Percentiles rank a stretch among this genome's conserved stretches.
phyloP scores from a whole-genome alignment of 2,888 invertebrate species.

The Sicus ferrugineus region DNA sequence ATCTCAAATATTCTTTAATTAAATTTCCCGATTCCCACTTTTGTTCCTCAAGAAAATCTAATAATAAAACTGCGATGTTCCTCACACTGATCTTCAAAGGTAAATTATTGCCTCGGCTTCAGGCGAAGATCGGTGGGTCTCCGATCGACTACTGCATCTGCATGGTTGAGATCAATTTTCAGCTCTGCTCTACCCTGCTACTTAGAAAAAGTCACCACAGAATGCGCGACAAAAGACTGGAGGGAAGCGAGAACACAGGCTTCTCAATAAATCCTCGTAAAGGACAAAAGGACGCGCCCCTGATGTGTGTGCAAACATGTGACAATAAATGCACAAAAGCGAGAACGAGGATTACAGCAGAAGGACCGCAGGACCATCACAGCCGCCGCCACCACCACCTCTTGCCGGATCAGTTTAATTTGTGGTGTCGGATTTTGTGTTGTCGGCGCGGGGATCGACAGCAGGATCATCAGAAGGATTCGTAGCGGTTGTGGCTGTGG shows the following conservation, averaged over 20 bases:
- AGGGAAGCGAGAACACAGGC: background rate
- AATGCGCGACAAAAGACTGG: background rate
- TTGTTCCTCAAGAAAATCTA: background rate
- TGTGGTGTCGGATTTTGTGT: conserved; percentile 28
- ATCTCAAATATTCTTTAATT: too few species aligned
- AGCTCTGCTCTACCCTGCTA: too few species aligned
- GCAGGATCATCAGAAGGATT: background rate
- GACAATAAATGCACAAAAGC: conserved; percentile 33
- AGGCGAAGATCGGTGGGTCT: too few species aligned
- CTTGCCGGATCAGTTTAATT: conserved; percentile 23
- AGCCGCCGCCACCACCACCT: background rate
- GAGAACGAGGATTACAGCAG: conserved; percentile 31
- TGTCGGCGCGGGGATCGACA: conserved; percentile 23
- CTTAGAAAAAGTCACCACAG: too few species aligned
- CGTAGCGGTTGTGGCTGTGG: background rate
- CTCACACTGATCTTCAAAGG: too few species aligned
- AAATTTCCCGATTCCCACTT: background rate
- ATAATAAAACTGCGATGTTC: background rate
- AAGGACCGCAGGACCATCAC: too few species aligned
- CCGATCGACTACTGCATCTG: too few species aligned
- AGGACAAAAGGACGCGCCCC: conserved; percentile 22
- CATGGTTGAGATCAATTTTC: too few species aligned
- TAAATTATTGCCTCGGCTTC: too few species aligned
- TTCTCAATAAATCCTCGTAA: too few species aligned
- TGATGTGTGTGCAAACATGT: conserved; percentile 38